Evolutionary conservation across 2,113 vertebrate genomes (phyloP).

Genomic region (Leucopsar rothschildi): DNA sequence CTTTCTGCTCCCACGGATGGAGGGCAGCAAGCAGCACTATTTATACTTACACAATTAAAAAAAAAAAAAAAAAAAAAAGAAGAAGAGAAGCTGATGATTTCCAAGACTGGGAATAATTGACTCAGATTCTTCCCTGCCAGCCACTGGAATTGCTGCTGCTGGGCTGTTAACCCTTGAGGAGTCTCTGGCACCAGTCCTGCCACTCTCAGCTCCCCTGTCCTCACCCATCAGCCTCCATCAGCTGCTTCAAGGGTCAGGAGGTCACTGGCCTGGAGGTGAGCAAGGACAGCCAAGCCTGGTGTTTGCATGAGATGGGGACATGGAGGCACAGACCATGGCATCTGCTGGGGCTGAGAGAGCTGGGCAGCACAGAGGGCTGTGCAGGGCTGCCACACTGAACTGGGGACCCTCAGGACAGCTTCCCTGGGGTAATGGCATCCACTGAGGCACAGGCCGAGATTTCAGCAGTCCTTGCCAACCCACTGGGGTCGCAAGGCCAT

Average conservation of each 20-base stretch:
- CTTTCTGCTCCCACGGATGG: conserved; percentile 64
- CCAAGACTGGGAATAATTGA: conserved; percentile 51
- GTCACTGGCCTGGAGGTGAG: fast-evolving
- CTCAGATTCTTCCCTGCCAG: conserved; percentile 36
- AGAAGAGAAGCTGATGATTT: conserved; percentile 38
- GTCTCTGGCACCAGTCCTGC: not conserved
- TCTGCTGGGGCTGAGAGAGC: not conserved
- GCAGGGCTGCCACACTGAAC: not conserved
- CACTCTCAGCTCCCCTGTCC: not conserved
- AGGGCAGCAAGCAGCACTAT: conserved; percentile 61
- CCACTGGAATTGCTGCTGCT: not conserved
- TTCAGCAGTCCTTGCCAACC: not conserved
- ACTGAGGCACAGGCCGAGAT: not conserved
- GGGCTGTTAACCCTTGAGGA: conserved; percentile 28
- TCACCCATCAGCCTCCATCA: not conserved
- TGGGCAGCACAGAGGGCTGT: not conserved
- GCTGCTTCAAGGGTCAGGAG: not conserved
- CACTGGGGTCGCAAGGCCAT: not conserved
- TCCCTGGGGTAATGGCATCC: not conserved
- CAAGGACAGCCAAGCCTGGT: not conserved
- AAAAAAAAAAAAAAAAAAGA: not conserved
- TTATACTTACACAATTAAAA: conserved; percentile 60
- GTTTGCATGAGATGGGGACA: not conserved
- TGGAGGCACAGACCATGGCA: fast-evolving
- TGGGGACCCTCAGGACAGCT: not conserved